Conservation (phyloP, 2,113 vertebrate species). For the Perca schrenkii region DNA sequence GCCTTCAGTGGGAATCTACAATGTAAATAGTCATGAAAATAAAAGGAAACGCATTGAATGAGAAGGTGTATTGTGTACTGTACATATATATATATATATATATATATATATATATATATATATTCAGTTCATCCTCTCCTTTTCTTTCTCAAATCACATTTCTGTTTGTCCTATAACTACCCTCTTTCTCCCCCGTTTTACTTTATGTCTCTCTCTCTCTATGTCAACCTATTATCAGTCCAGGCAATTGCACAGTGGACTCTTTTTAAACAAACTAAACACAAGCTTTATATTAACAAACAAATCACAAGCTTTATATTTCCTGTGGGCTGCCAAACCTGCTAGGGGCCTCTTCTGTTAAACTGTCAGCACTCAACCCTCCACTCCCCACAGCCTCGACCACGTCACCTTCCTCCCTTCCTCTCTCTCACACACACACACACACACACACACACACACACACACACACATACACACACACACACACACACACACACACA, state of each 20-base stretch:
- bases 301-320: slow-evolving; percentile 68
- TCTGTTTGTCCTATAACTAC: slow-evolving; percentile 37
- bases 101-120: no score
- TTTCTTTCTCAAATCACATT: neutral
- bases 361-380: slow-evolving; percentile 75
- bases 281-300: slow-evolving; percentile 70
- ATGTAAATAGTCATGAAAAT: no score
- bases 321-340: slow-evolving; percentile 70
- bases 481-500: neutral
- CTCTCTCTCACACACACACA: slow-evolving; percentile 15
- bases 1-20: no score
- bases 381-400: slow-evolving; percentile 41
- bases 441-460: neutral
- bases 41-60: no score
- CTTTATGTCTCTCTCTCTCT: slow-evolving; percentile 1
- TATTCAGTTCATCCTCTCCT: neutral
- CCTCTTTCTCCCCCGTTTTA: slow-evolving; percentile 9
- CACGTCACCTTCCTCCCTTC: slow-evolving; percentile 41
- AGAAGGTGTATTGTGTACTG: no score
- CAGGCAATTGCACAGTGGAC: slow-evolving; percentile 36
- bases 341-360: slow-evolving; percentile 69
- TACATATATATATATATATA: no score
- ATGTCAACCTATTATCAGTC: slow-evolving; percentile 23
- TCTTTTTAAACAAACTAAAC: slow-evolving; percentile 64
- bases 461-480: neutral